Evolutionary conservation across 2,113 vertebrate species (phyloP), one percentile per base, ranked within the genome.

Genomic region (Tylochromis polylepis): DNA sequence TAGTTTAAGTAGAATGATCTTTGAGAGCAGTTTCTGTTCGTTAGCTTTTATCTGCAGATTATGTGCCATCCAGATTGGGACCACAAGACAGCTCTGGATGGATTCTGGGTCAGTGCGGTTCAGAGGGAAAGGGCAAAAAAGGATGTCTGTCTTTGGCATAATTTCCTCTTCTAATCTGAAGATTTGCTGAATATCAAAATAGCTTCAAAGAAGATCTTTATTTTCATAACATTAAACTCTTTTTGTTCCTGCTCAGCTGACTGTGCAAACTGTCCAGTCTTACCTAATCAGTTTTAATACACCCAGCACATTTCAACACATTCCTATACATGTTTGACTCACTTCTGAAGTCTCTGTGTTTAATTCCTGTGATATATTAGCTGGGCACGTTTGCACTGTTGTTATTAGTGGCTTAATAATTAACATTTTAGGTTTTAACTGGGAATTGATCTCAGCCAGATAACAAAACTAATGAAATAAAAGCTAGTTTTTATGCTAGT

Each of bases 61-160:
- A 92, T 90, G 82, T 85, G 80, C 80, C 88, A 93, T 65, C 75
- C 83, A 67, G 91, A 93, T 81, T 95, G 91, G 91, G 90, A 94
- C 83, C 92, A 91, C 89, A 93, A 82, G 85, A 89, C 86, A 82
- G 77, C 57, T 16, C 80, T 92, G 81, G 91, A 82, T 72, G 81
- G 92, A 94, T 95, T 90, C 38, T 91, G 93, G 92, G 93, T 95
- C 82, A 93, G 90, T 91, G 83, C 59, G 81, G 31, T 12, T 24
- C n/a, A 36, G 16, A 58, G 60, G 53, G n/a, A 36, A 59, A 49
- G 29, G 31, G 51, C 43, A 83, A 80, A 31, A 65, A 84, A 56
- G n/a, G 6, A 55, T 59, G 34, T 88, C 55, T 79, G 22, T 59
- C 34, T 79, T 62, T 60, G 78, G 8, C n/a, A 51, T 77, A 1